Conservation (phyloP, 2,113 vertebrate species). For the Erythrolamprus reginae region DNA sequence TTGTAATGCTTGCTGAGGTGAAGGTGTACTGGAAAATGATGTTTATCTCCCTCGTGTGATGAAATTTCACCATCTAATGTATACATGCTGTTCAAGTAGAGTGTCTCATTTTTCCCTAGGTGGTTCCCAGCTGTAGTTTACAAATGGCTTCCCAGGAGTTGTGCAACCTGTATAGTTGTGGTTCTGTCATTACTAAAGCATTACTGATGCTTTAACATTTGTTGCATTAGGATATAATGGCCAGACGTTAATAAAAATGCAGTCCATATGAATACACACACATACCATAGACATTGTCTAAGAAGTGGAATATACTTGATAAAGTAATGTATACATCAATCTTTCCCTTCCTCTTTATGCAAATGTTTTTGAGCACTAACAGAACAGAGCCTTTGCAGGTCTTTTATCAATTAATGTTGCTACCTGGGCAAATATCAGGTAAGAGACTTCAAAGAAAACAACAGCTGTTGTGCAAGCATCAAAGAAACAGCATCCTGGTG, state of each 20-base stretch:
- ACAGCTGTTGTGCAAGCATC: neutral
- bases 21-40: neutral
- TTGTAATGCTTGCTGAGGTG: neutral
- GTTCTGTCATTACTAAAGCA: neutral
- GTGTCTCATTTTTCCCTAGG: neutral
- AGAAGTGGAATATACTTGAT: neutral
- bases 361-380: neutral
- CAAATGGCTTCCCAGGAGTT: neutral
- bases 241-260: neutral
- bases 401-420: neutral
- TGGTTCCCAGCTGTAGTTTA: neutral
- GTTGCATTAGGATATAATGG: neutral
- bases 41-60: neutral
- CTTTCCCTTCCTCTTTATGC: neutral
- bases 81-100: neutral
- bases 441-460: neutral
- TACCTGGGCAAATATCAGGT: neutral
- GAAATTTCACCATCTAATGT: neutral
- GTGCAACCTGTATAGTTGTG: neutral
- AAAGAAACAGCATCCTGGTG: neutral
- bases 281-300: neutral
- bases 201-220: neutral
- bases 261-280: no score
- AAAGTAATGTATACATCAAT: neutral
- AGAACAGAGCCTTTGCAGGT: neutral